phyloP scores from a whole-genome alignment of 2,113 vertebrate species.

The Sminthopsis crassicaudata region DNA sequence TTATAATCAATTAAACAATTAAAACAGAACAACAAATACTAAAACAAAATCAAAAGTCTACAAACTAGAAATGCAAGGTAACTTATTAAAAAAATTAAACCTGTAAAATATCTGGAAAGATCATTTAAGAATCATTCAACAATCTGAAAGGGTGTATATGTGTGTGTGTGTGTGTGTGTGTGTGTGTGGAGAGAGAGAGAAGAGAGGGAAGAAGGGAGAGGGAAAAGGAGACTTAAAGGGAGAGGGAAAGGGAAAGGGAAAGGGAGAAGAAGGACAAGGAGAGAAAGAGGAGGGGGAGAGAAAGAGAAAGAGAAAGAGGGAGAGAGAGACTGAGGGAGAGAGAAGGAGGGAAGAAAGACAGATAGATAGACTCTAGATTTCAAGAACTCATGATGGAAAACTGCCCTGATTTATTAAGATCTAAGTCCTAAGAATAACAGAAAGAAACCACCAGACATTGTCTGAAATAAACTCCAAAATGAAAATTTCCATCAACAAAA shows the following conservation, averaged over 20 bases:
- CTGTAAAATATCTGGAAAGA: not conserved
- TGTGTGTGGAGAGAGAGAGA: too few species aligned
- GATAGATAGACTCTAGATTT: not conserved
- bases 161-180: too few species aligned
- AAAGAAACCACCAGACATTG: not conserved
- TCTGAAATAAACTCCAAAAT: not conserved
- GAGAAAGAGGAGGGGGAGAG: too few species aligned
- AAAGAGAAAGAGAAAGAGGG: too few species aligned
- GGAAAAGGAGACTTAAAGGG: too few species aligned
- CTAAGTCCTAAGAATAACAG: not conserved
- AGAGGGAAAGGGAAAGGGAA: too few species aligned
- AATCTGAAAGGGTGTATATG: not conserved
- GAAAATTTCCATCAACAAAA: not conserved
- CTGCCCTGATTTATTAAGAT: not conserved
- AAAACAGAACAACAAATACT: not conserved
- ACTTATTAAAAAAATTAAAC: not conserved
- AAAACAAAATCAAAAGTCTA: not conserved
- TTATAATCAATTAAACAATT: not conserved
- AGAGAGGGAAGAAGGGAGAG: too few species aligned
- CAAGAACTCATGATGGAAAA: not conserved
- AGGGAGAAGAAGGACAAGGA: not conserved
- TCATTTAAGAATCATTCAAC: not conserved
- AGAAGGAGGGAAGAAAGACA: too few species aligned
- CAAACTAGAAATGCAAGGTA: not conserved
- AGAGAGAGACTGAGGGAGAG: too few species aligned